Evolutionary conservation across 2,888 invertebrate species (phyloP), one percentile per base, ranked within the genome.

Genomic region (Gonocerus acuteangulatus): DNA sequence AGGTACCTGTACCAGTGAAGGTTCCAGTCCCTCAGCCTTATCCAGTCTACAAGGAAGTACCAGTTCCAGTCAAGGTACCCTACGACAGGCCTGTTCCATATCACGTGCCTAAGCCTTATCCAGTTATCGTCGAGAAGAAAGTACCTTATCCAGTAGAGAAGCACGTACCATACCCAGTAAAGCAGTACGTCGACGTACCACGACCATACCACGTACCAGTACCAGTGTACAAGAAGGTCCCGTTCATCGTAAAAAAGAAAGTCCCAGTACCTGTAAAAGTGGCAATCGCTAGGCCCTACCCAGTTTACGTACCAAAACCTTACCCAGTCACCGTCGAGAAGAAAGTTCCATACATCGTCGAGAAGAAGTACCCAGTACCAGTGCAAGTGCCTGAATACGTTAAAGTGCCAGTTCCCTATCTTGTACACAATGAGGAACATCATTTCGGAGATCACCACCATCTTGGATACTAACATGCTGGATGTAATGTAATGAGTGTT

Each of bases 321-420:
- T 62, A 60, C 16, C 60, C 60, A 15, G 62, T 65, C n/a, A n/a
- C n/a, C n/a, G n/a, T n/a, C n/a, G n/a, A n/a, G n/a, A n/a, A n/a
- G n/a, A n/a, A n/a, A n/a, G n/a, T n/a, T n/a, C n/a, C n/a, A n/a
- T n/a, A n/a, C n/a, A n/a, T n/a, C n/a, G n/a, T n/a, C n/a, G n/a
- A n/a, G n/a, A 65, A 65, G 59, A 64, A 65, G 39, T 62, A 62
- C 22, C 65, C 65, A 1, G 57, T 58, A 13, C 56, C 68, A 21
- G 68, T 69, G 11, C 68, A 68, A 48, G 68, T 68, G 0, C 69
- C 68, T 1, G 67, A 63, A 13, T 62, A 67, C 45, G 65, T 68
- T 64, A 60, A 63, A 45, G 63, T 63, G 22, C 68, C 68, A 23
- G 66, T 67, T 3, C 64, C 67, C 0, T 65, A 67, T 19, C 65